These are phyloP conservation scores for Eidolon dupreanum DNA, from an alignment of 2,797 vertebrate species.

Conservation along the genomic window DNA sequence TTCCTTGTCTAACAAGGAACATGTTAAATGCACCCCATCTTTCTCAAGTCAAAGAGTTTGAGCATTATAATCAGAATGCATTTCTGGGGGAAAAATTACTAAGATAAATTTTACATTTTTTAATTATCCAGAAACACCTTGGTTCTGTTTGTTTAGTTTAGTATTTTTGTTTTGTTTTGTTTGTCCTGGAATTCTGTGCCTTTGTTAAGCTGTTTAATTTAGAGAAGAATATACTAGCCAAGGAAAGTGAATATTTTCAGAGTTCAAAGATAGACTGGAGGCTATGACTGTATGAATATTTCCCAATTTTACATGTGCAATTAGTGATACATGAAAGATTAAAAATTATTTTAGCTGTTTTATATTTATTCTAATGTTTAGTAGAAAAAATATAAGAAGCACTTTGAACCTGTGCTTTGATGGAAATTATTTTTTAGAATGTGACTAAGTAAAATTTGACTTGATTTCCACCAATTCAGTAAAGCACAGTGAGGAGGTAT, in stretches of 20 bases:
- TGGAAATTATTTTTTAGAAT: not conserved
- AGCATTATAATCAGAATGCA: not conserved
- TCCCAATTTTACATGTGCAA: not conserved
- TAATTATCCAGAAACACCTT: not conserved
- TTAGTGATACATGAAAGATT: not conserved
- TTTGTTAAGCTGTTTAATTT: not conserved
- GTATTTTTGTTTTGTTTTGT: not conserved
- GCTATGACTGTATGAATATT: not conserved
- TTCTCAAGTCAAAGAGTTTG: not conserved
- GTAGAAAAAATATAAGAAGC: not conserved
- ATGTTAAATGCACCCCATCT: not conserved
- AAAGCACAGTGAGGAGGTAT: not conserved
- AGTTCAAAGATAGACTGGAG: not conserved
- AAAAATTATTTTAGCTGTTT: not conserved
- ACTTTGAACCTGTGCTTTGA: not conserved
- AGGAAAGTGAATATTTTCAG: not conserved
- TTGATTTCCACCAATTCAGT: not conserved
- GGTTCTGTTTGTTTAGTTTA: not conserved
- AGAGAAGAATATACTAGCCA: not conserved
- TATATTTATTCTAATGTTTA: not conserved
- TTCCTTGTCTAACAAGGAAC: not conserved
- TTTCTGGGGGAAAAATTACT: not conserved
- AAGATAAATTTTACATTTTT: constrained; percentile 14
- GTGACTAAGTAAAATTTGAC: not conserved
- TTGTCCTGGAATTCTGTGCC: not conserved